Evolutionary conservation across 2,113 vertebrate species (phyloP).

Genomic region (Callithrix jacchus): DNA sequence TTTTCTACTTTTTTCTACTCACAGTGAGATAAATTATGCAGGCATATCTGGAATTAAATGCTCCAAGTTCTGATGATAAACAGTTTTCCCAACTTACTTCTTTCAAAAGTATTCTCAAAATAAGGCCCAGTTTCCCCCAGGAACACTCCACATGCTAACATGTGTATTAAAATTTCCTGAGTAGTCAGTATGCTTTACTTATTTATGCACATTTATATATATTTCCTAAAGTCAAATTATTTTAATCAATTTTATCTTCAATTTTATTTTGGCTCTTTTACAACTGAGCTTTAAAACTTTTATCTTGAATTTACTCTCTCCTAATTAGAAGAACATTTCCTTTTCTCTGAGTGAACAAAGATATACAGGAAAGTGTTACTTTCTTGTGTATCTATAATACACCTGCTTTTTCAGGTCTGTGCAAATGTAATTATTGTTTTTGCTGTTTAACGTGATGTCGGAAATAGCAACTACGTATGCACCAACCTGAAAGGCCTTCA

Average conservation of each 20-base stretch:
- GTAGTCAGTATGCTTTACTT: neutral
- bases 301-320: neutral
- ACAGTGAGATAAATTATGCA: neutral
- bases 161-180: neutral
- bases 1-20: neutral
- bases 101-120: neutral
- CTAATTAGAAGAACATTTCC: neutral
- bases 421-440: no score
- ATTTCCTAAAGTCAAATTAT: neutral
- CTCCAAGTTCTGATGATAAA: neutral
- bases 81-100: neutral
- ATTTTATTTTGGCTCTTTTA: neutral
- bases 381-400: no score
- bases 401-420: no score
- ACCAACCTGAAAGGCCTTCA: neutral
- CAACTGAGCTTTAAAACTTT: neutral
- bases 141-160: neutral
- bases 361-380: neutral
- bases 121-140: neutral
- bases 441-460: no score
- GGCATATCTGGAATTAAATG: neutral
- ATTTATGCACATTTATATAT: neutral
- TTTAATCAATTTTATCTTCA: neutral
- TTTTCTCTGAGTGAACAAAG: accelerated
- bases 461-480: no score